These are phyloP conservation scores for Coleophora deauratella DNA, from an alignment of 2,888 invertebrate species.

Conservation along the genomic window DNA sequence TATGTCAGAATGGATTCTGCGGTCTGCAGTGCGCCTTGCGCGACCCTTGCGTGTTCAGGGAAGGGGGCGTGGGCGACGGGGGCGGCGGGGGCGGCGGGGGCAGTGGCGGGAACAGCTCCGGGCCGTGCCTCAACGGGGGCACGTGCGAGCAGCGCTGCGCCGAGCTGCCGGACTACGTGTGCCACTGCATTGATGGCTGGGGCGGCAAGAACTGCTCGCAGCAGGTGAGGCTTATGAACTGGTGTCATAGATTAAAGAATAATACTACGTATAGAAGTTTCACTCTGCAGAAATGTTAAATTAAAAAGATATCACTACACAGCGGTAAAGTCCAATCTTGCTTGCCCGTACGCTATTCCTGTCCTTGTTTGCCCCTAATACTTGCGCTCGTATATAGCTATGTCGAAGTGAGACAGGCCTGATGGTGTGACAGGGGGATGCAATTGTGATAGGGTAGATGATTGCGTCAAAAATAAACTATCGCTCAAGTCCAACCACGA, in stretches of 20 bases:
- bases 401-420: no score
- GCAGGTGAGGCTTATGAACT: slow-evolving; percentile 58
- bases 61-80: not conserved
- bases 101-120: slow-evolving; percentile 30
- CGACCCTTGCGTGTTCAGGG: slow-evolving; percentile 78
- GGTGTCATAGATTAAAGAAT: not conserved
- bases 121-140: slow-evolving; percentile 83
- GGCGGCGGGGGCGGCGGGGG: slow-evolving; percentile 9
- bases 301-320: no score
- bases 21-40: slow-evolving; percentile 82
- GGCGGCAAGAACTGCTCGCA: slow-evolving; percentile 83
- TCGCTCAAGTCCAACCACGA: no score
- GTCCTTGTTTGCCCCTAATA: not conserved
- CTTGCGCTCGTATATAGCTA: no score
- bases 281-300: no score
- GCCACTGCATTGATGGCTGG: slow-evolving; percentile 80
- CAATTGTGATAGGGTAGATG: no score
- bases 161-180: slow-evolving; percentile 75
- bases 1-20: slow-evolving; percentile 77
- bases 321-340: no score
- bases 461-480: no score
- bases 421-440: not conserved
- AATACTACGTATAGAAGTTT: no score
- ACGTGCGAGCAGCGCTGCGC: slow-evolving; percentile 80
- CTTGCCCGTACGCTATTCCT: not conserved